Evolutionary conservation across 2,888 invertebrate species (phyloP).

Genomic region (Cosmia trapezina): DNA sequence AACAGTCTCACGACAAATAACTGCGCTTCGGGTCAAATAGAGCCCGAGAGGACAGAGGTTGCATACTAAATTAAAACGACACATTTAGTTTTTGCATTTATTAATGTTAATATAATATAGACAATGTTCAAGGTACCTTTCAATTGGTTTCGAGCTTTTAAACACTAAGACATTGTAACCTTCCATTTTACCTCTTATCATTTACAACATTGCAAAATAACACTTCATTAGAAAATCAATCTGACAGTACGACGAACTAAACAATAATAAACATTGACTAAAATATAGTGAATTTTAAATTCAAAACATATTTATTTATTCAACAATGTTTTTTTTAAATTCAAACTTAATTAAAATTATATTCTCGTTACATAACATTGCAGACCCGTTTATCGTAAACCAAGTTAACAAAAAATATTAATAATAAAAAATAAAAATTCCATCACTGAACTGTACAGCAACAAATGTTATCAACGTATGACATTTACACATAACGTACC

Average conservation of each 20-base stretch:
- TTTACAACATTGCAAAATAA: slow-evolving; percentile 88
- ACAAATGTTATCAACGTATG: slow-evolving; percentile 78
- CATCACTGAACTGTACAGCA: slow-evolving; percentile 83
- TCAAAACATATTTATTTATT: slow-evolving; percentile 81
- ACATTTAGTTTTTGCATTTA: slow-evolving; percentile 84
- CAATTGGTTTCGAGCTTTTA: slow-evolving; percentile 89
- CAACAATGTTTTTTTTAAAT: slow-evolving; percentile 79
- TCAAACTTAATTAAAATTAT: slow-evolving; percentile 85
- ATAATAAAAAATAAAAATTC: slow-evolving; percentile 85
- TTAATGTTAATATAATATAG: slow-evolving; percentile 91
- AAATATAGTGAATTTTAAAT: slow-evolving; percentile 88
- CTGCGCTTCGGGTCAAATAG: not conserved
- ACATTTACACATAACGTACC: slow-evolving; percentile 70
- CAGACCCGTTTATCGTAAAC: slow-evolving; percentile 89
- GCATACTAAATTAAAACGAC: slow-evolving; percentile 68
- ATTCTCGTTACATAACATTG: slow-evolving; percentile 86
- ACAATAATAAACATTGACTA: slow-evolving; percentile 88
- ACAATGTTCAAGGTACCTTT: slow-evolving; percentile 91
- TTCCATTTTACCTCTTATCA: slow-evolving; percentile 85
- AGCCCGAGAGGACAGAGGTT: not conserved
- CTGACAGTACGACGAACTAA: slow-evolving; percentile 84
- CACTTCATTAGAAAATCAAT: slow-evolving; percentile 86
- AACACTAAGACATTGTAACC: slow-evolving; percentile 89
- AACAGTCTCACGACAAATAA: not conserved
- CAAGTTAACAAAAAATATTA: slow-evolving; percentile 85